Evolutionary conservation across 2,797 vertebrate genomes (phyloP).

Genomic region (Dipus sagitta): DNA sequence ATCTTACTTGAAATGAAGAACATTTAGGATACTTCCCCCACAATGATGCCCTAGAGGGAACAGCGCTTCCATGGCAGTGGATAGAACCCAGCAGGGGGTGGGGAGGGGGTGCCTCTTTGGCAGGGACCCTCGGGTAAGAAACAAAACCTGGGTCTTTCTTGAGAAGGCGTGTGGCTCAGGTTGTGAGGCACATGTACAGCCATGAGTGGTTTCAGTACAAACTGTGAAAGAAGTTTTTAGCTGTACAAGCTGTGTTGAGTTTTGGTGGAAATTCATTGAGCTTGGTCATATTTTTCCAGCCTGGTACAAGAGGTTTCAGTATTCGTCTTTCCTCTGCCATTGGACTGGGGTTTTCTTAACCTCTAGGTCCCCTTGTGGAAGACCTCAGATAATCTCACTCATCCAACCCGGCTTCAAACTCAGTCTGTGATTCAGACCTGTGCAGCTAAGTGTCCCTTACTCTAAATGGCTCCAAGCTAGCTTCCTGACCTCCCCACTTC

Average conservation of each 20-base stretch:
- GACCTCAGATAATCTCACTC: too few species aligned
- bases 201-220: neutral
- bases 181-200: neutral
- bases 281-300: neutral
- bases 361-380: accelerated
- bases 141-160: neutral
- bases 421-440: accelerated
- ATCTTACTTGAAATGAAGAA: slow-evolving; percentile 66
- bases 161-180: neutral
- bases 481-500: neutral
- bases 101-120: neutral
- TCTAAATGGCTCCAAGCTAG: neutral
- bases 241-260: accelerated
- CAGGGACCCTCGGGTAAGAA: neutral
- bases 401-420: accelerated
- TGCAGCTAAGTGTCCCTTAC: accelerated
- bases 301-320: neutral
- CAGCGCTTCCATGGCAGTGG: neutral
- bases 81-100: neutral
- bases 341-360: neutral
- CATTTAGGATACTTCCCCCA: neutral
- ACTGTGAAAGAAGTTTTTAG: accelerated
- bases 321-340: neutral
- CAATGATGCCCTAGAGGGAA: accelerated
- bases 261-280: accelerated